Conservation (phyloP, 30 jellyfish, hydroid and myxozoan genomes). For the Pelagia noctiluca region DNA sequence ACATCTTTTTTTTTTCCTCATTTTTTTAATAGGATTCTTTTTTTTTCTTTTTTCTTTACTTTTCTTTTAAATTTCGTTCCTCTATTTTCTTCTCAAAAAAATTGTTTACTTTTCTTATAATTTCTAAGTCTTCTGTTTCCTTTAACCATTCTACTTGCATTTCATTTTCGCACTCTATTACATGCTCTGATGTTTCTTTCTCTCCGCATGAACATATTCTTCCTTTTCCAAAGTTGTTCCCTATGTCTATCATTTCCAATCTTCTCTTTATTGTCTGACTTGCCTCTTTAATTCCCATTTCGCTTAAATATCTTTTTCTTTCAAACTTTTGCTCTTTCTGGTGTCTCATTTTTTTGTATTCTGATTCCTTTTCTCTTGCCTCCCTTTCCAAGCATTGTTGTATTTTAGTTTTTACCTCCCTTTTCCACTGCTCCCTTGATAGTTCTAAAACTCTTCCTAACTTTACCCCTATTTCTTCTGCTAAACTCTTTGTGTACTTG, state of each 20-base stretch:
- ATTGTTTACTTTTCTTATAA: background rate
- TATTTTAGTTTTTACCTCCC: background rate
- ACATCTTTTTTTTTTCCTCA: background rate
- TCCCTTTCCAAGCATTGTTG: background rate
- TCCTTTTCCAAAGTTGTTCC: slow-evolving; percentile 15
- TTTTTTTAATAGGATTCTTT: background rate
- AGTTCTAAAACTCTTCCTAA: background rate
- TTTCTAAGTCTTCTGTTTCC: background rate
- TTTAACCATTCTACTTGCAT: background rate
- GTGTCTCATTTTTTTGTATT: slow-evolving; percentile 6
- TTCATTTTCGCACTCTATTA: slow-evolving; percentile 8
- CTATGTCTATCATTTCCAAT: slow-evolving; percentile 39
- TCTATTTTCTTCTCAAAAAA: no score
- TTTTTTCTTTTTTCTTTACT: background rate
- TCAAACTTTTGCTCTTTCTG: background rate
- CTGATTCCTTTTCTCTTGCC: slow-evolving; percentile 21
- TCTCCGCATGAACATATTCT: slow-evolving; percentile 7
- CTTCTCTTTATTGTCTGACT: slow-evolving; percentile 3
- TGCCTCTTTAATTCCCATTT: slow-evolving; percentile 32
- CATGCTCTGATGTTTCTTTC: background rate
- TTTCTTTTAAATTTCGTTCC: background rate
- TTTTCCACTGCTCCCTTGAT: background rate
- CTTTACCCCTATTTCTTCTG: background rate
- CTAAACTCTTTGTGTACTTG: background rate
- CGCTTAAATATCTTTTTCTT: slow-evolving; percentile 21